Conservation (phyloP, 2,797 vertebrate species). For the Hippocampus kuda region DNA sequence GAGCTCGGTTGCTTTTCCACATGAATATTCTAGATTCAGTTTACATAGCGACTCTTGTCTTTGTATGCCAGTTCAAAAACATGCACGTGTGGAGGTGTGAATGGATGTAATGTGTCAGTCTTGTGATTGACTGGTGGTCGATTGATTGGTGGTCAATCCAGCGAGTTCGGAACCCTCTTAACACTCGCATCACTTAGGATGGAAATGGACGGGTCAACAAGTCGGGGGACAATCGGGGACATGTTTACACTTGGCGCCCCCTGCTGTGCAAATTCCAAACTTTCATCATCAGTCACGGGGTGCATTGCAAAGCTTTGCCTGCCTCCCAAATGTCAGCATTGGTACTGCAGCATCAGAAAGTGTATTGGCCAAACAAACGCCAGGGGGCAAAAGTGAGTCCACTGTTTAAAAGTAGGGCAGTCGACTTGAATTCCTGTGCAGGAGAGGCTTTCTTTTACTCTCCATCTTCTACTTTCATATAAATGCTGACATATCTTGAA, state of each 20-base stretch:
- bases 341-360: not conserved
- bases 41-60: not conserved
- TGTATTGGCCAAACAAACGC: conserved; percentile 8
- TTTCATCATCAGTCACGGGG: accelerated
- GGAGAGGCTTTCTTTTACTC: conserved; percentile 30
- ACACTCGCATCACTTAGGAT: no score
- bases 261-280: conserved; percentile 17
- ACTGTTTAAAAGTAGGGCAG: conserved; percentile 51
- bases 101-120: not conserved
- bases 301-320: conserved; percentile 4
- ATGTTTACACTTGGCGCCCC: conserved; percentile 15
- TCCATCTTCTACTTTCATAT: conserved; percentile 16
- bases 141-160: not conserved
- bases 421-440: conserved; percentile 20
- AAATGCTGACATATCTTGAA: not conserved
- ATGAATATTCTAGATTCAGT: not conserved
- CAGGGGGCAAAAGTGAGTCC: conserved; percentile 46
- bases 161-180: not conserved
- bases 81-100: not conserved
- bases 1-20: not conserved
- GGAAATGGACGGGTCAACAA: no score
- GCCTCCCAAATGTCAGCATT: conserved; percentile 24
- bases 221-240: not conserved
- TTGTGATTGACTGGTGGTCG: not conserved
- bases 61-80: not conserved